Evolutionary conservation across 2,113 vertebrate genomes (phyloP).

Genomic region (Sinocyclocheilus maitianheensis): DNA sequence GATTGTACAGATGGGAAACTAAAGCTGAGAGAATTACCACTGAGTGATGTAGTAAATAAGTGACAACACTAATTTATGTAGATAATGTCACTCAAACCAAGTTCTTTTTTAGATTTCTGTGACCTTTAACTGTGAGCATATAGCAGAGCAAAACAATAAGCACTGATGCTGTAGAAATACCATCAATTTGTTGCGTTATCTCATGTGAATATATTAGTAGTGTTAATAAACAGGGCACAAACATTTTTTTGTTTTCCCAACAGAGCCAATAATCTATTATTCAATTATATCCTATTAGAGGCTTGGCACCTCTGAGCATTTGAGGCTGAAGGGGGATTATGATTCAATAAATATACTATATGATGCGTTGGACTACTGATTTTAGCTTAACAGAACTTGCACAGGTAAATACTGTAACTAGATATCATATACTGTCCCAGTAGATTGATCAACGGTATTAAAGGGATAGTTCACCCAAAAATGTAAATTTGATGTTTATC

Average conservation of each 20-base stretch:
- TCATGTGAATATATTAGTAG: not conserved
- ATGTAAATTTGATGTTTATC: no score
- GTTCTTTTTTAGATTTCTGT: not conserved
- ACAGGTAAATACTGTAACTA: no score
- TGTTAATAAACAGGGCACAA: not conserved
- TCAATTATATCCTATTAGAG: not conserved
- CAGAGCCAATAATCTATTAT: not conserved
- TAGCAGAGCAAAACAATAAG: not conserved
- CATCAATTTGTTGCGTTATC: not conserved
- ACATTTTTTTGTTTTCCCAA: not conserved
- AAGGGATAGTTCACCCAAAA: no score
- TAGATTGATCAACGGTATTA: no score
- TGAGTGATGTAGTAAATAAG: not conserved
- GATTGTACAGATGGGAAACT: not conserved
- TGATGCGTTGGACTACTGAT: not conserved
- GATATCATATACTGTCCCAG: no score
- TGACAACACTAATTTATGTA: not conserved
- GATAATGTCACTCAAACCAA: not conserved
- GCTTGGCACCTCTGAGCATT: not conserved
- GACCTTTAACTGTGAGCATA: not conserved
- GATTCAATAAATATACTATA: not conserved
- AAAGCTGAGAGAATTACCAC: not conserved
- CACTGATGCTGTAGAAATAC: not conserved
- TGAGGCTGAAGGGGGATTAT: not conserved
- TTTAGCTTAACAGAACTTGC: no score